Percentiles rank a stretch among this genome's conserved stretches.
Conservation (phyloP, 1,140 invertebrate species). For the Eupristina koningsbergeri region DNA sequence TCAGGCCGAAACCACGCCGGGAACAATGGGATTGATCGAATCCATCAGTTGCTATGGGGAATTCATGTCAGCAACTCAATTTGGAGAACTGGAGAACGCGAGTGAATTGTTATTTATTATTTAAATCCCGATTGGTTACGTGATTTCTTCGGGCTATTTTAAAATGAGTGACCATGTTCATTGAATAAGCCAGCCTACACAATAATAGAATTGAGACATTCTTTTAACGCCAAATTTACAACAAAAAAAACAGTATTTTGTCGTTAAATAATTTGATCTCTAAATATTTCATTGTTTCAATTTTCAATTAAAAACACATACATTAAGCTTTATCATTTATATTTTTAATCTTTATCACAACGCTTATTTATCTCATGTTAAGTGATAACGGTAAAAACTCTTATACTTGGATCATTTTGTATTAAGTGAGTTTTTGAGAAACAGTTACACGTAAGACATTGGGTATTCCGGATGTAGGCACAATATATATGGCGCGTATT, state of each 20-base stretch:
- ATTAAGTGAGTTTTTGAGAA: slow-evolving; percentile 3
- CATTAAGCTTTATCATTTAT: too few species aligned
- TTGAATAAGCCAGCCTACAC: neutral
- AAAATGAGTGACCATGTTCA: neutral
- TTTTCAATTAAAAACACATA: too few species aligned
- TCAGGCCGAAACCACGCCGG: neutral
- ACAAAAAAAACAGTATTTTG: neutral
- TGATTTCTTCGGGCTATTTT: too few species aligned
- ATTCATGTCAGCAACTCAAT: too few species aligned
- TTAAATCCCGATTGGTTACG: too few species aligned
- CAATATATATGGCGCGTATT: neutral
- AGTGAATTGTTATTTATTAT: too few species aligned
- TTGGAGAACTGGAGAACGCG: too few species aligned
- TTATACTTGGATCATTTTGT: neutral
- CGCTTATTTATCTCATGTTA: neutral
- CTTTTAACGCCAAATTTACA: neutral
- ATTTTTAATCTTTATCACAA: too few species aligned
- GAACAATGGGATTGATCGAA: neutral
- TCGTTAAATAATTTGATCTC: neutral
- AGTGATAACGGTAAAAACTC: neutral
- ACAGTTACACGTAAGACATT: neutral
- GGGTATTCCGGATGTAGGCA: neutral
- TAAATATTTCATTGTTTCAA: neutral
- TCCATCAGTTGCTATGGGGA: neutral
- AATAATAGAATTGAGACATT: too few species aligned